Conservation (phyloP, 2,888 invertebrate genomes). For the Acanthosoma haemorrhoidale region DNA sequence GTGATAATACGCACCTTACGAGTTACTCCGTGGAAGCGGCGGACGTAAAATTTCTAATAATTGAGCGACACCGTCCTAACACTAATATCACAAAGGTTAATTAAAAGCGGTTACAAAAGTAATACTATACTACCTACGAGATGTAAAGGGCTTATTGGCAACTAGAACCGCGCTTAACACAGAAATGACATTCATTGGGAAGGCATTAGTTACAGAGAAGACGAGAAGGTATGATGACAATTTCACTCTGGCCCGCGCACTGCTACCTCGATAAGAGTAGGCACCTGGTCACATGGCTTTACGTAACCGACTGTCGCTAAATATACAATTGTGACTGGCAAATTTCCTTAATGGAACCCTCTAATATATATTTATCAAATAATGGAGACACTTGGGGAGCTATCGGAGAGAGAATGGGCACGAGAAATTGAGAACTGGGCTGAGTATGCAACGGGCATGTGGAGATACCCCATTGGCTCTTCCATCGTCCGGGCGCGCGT, state of each 20-base stretch:
- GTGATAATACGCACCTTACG: slow-evolving; percentile 10
- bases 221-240: slow-evolving; percentile 38
- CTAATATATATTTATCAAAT: too few relatives aligned
- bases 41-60: slow-evolving; percentile 21
- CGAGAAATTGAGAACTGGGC: too few relatives aligned
- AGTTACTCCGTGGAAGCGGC: slow-evolving; percentile 1
- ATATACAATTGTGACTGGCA: slow-evolving; percentile 14
- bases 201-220: slow-evolving; percentile 25
- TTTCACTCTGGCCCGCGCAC: slow-evolving; percentile 33
- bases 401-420: too few relatives aligned
- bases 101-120: background rate
- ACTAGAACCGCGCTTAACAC: slow-evolving; percentile 4
- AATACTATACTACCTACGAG: slow-evolving; percentile 16
- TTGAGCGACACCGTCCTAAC: slow-evolving; percentile 20
- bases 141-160: background rate
- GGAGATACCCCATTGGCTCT: slow-evolving; percentile 39
- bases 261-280: slow-evolving; percentile 32
- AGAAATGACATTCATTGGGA: slow-evolving; percentile 26
- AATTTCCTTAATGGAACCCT: background rate
- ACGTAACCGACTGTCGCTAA: too few relatives aligned
- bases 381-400: too few relatives aligned
- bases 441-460: slow-evolving; percentile 36
- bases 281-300: slow-evolving; percentile 32
- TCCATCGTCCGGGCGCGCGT: too few relatives aligned
- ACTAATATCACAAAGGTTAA: slow-evolving; percentile 23